These are phyloP conservation scores for Brachyptera risi DNA, from an alignment of 2,888 invertebrate species.

Conservation along the genomic window DNA sequence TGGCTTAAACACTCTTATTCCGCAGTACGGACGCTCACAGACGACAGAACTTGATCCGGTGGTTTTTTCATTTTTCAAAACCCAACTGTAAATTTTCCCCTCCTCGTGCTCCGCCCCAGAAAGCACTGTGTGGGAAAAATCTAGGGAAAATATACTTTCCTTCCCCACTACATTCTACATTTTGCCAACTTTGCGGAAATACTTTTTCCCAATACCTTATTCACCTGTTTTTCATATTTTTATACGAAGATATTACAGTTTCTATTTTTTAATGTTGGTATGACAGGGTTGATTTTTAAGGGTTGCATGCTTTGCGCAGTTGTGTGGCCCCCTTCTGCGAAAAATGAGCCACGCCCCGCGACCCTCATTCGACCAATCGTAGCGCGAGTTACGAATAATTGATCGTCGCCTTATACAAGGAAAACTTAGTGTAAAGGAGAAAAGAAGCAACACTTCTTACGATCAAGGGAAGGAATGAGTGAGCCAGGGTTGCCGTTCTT, in stretches of 20 bases:
- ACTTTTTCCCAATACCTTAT: neutral
- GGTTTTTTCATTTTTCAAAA: constrained; percentile 22
- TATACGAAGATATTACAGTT: constrained; percentile 4
- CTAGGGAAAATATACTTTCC: constrained; percentile 7
- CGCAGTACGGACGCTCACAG: neutral
- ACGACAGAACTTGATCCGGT: neutral
- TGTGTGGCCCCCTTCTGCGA: neutral
- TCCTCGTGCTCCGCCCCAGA: neutral
- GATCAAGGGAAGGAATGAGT: neutral
- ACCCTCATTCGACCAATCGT: neutral
- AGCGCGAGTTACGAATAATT: constrained; percentile 1
- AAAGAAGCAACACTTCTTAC: constrained; percentile 17
- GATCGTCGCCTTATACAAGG: constrained; percentile 12
- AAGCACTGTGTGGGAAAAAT: neutral
- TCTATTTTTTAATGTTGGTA: constrained; percentile 20
- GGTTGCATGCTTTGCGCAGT: constrained; percentile 6
- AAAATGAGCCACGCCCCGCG: neutral
- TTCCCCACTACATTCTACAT: neutral
- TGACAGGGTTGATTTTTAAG: constrained; percentile 12
- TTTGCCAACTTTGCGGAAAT: constrained; percentile 11
- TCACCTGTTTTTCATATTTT: constrained; percentile 22
- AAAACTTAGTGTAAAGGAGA: constrained; percentile 19
- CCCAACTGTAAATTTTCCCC: constrained; percentile 15
- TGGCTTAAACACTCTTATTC: neutral
- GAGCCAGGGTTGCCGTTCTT: neutral